Evolutionary conservation across 2,113 vertebrate species (phyloP).

Genomic region (Hydropotes inermis): DNA sequence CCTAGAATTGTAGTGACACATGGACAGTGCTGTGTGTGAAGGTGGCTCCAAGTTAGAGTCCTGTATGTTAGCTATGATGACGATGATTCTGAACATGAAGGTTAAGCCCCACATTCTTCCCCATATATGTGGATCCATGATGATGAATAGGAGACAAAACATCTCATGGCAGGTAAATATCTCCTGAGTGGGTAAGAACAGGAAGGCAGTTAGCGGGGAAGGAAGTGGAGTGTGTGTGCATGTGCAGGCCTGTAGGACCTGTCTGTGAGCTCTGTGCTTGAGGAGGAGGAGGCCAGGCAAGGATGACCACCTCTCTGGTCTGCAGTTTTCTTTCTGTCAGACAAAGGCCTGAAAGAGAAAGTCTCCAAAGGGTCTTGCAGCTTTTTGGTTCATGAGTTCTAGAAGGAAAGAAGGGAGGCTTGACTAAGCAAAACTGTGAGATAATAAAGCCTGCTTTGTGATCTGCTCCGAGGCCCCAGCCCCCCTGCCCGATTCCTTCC

Average conservation of each 20-base stretch:
- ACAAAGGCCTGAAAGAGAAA: background rate
- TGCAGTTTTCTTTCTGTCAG: background rate
- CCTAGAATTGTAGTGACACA: background rate
- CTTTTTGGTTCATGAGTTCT: background rate
- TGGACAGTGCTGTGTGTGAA: background rate
- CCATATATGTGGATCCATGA: background rate
- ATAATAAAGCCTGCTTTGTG: background rate
- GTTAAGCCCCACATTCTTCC: background rate
- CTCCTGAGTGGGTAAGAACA: background rate
- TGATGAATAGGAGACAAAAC: background rate
- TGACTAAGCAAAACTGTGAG: background rate
- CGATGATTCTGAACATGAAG: background rate
- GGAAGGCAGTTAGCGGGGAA: background rate
- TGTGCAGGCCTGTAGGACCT: background rate
- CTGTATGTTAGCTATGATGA: background rate
- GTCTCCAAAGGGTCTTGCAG: background rate
- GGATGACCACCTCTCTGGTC: background rate
- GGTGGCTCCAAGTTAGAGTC: background rate
- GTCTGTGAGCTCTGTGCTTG: too few relatives aligned
- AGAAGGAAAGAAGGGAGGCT: background rate
- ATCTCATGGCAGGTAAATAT: background rate
- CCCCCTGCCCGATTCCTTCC: background rate
- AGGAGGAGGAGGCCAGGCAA: background rate
- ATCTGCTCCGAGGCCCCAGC: background rate
- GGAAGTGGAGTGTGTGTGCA: accelerated